Conservation (phyloP, 2,797 vertebrate species). For the Furcifer pardalis region DNA sequence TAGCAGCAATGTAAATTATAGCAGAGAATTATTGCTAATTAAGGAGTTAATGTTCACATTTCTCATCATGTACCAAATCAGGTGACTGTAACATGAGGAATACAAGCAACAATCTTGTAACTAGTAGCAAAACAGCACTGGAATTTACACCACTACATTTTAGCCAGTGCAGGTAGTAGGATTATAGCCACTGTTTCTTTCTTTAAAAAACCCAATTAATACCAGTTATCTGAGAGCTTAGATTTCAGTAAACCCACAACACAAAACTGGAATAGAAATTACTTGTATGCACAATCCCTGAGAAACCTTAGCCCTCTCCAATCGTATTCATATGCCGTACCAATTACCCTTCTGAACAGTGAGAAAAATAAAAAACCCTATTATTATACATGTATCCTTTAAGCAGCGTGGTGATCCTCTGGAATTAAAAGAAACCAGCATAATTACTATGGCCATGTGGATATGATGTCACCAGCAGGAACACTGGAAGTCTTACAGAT, state of each 20-base stretch:
- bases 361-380: background rate
- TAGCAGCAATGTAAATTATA: too few relatives aligned
- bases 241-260: background rate
- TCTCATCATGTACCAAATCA: too few relatives aligned
- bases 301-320: background rate
- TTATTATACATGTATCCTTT: background rate
- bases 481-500: background rate
- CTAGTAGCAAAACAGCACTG: too few relatives aligned
- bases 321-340: too few relatives aligned
- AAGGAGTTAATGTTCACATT: too few relatives aligned
- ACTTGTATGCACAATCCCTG: background rate
- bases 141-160: too few relatives aligned
- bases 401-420: background rate
- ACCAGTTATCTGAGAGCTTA: background rate
- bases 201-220: background rate
- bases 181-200: background rate
- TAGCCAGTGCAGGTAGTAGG: too few relatives aligned
- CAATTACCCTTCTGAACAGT: background rate
- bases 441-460: background rate
- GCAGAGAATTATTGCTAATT: too few relatives aligned
- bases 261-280: conserved; percentile 1
- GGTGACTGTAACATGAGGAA: too few relatives aligned
- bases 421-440: background rate
- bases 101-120: too few relatives aligned
- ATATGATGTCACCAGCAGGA: background rate